These are phyloP conservation scores for Halcyon chelicuti DNA, from an alignment of 2,797 vertebrate genomes.

Conservation along the genomic window DNA sequence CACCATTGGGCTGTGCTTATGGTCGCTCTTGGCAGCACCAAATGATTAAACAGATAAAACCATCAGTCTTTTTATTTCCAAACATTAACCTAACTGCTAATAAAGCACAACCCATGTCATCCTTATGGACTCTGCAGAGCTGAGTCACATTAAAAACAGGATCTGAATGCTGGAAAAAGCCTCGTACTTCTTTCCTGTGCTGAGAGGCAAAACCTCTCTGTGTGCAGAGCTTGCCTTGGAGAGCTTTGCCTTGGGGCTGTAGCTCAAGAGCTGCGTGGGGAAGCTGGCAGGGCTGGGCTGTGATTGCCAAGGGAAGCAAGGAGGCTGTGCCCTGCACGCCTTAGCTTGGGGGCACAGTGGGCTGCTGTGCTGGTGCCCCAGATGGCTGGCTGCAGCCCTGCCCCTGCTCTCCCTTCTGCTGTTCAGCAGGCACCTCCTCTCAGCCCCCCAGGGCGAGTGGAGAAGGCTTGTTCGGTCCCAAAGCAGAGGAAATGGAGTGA, in stretches of 20 bases:
- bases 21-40: conserved; percentile 39
- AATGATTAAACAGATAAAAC: conserved; percentile 72
- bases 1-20: conserved; percentile 26
- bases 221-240: neutral
- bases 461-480: neutral
- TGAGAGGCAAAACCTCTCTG: neutral
- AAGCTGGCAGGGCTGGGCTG: neutral
- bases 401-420: neutral
- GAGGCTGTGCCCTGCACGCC: neutral
- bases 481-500: neutral
- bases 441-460: fast-evolving
- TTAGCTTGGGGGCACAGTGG: fast-evolving
- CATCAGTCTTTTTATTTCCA: conserved; percentile 72
- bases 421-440: neutral
- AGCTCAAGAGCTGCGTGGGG: neutral
- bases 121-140: conserved; percentile 60
- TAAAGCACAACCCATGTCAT: conserved; percentile 53
- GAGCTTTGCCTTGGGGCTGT: neutral
- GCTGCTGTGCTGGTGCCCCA: neutral
- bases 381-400: neutral
- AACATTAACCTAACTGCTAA: conserved; percentile 77
- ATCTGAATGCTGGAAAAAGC: conserved; percentile 66
- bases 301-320: neutral
- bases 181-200: conserved; percentile 55
- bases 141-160: conserved; percentile 74